Evolutionary conservation across 2,113 vertebrate species (phyloP).

Genomic region (Cheirogaleus medius): DNA sequence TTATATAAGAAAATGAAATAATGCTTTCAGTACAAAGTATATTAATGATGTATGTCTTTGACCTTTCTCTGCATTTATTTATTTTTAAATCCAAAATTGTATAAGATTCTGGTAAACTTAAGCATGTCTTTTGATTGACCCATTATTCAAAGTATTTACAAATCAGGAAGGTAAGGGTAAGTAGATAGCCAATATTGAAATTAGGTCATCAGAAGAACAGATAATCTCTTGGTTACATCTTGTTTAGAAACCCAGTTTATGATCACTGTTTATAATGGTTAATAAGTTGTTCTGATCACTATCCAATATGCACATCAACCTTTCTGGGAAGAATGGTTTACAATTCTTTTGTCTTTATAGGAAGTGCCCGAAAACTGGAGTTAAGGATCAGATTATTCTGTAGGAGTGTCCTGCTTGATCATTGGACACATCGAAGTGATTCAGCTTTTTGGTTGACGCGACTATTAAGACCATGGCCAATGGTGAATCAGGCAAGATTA

Average conservation of each 20-base stretch:
- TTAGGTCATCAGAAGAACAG: not conserved
- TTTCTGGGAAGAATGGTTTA: not conserved
- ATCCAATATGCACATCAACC: not conserved
- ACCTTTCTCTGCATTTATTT: not conserved
- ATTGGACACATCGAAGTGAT: conserved; percentile 84
- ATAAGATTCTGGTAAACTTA: not conserved
- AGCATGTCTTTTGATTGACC: not conserved
- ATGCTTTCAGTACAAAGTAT: not conserved
- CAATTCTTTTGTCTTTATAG: conserved; percentile 76
- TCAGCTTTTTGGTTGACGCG: conserved; percentile 90
- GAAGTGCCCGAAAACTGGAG: conserved; percentile 85
- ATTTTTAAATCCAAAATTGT: not conserved
- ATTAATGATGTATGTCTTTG: not conserved
- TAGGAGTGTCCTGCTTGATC: conserved; percentile 89
- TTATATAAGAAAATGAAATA: not conserved
- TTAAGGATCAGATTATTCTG: conserved; percentile 90
- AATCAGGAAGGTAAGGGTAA: not conserved
- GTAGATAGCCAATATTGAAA: not conserved
- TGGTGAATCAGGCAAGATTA: conserved; percentile 92
- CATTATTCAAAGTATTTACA: not conserved
- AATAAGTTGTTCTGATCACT: not conserved
- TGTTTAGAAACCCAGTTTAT: not conserved
- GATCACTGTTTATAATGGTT: not conserved
- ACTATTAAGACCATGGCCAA: conserved; percentile 93
- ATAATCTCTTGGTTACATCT: not conserved